Conservation (phyloP, 2,113 vertebrate species). For the Myotis yumanensis region DNA sequence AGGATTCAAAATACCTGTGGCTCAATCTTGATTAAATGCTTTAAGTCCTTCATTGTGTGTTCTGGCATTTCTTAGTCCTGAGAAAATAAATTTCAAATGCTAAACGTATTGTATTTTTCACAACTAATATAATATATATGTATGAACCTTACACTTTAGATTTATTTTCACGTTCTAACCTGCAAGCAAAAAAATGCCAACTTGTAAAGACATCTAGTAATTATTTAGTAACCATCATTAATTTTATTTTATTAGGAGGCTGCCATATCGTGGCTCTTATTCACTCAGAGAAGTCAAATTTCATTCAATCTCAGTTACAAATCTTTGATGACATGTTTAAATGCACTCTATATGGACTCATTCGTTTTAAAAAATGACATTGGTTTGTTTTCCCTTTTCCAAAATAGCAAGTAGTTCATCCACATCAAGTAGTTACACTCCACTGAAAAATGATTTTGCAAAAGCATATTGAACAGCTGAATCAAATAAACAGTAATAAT, state of each 20-base stretch:
- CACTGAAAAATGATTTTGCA: constrained; percentile 15
- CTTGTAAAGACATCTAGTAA: background rate
- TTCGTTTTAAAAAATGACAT: background rate
- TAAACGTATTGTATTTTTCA: background rate
- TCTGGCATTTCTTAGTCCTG: background rate
- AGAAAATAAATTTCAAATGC: background rate
- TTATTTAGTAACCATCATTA: background rate
- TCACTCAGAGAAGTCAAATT: background rate
- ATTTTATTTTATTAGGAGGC: background rate
- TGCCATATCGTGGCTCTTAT: background rate
- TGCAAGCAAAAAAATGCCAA: background rate
- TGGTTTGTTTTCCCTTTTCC: background rate
- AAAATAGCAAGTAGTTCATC: constrained; percentile 48
- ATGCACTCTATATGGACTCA: background rate
- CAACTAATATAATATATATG: background rate
- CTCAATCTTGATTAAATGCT: background rate
- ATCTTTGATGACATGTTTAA: constrained; percentile 48
- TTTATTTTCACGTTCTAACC: constrained; percentile 5
- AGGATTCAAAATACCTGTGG: background rate
- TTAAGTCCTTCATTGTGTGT: background rate
- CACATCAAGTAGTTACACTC: background rate
- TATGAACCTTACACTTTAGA: background rate
- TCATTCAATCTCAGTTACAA: constrained; percentile 51
- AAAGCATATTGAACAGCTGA: background rate
- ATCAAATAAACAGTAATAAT: constrained; percentile 50